Conservation (phyloP, 2,113 vertebrate species). For the Rhinoptilus africanus region DNA sequence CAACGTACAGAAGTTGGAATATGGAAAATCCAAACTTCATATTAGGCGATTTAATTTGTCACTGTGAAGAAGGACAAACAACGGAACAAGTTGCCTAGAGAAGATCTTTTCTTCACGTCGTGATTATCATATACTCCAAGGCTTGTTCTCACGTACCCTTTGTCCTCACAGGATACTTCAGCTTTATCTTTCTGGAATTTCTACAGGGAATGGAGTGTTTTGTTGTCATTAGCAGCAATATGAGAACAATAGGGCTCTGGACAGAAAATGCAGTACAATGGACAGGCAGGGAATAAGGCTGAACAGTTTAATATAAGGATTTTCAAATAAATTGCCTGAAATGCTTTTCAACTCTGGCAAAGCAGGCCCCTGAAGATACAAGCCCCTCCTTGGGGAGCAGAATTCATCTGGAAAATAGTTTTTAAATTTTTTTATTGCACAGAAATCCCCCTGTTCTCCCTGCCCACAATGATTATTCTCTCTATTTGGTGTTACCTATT, state of each 20-base stretch:
- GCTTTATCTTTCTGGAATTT: neutral
- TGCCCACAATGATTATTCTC: neutral
- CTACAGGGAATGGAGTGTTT: neutral
- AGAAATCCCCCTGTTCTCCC: neutral
- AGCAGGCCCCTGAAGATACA: neutral
- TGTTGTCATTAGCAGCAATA: neutral
- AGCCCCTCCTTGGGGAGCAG: neutral
- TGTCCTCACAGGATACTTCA: neutral
- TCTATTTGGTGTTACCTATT: neutral
- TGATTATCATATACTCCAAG: neutral
- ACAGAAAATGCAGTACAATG: neutral
- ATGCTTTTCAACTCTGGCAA: neutral
- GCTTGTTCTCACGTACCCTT: neutral
- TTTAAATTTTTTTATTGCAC: neutral
- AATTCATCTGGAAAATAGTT: constrained; percentile 4
- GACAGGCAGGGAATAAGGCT: constrained; percentile 7
- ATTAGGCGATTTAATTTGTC: neutral
- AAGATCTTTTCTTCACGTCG: rapidly evolving
- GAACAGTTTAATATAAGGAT: neutral
- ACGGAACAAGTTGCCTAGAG: neutral
- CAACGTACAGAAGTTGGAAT: rapidly evolving
- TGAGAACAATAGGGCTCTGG: neutral
- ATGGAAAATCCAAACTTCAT: neutral
- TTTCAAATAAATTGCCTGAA: constrained; percentile 1
- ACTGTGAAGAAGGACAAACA: rapidly evolving